phyloP scores from a whole-genome alignment of 2,113 vertebrate species.

The Paradisaea rubra region DNA sequence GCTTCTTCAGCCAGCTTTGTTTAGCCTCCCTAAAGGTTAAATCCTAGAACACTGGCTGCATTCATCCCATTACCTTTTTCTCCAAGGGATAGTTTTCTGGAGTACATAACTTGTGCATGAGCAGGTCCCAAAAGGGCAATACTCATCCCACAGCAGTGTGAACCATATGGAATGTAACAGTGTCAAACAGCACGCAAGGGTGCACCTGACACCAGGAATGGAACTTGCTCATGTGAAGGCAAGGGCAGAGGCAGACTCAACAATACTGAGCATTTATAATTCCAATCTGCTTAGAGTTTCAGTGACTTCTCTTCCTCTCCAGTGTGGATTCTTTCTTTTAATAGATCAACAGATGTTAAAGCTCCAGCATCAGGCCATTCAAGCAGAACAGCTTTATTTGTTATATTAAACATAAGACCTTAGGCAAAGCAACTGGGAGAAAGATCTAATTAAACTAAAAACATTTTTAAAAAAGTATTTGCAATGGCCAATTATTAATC shows the following conservation, averaged over 20 bases:
- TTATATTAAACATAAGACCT: not conserved
- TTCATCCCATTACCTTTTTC: not conserved
- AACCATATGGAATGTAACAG: not conserved
- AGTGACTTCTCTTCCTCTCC: not conserved
- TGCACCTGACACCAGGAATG: slow-evolving; percentile 7
- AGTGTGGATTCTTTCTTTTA: slow-evolving; percentile 1
- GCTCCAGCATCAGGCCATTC: not conserved
- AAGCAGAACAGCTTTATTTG: not conserved
- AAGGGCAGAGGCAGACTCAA: not conserved
- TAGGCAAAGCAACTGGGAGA: not conserved
- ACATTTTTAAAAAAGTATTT: not conserved
- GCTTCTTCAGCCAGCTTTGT: not conserved
- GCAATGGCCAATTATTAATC: not conserved
- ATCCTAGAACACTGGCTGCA: not conserved
- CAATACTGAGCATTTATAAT: slow-evolving; percentile 26
- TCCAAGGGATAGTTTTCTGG: not conserved
- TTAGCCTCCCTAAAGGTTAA: not conserved
- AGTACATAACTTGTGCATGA: slow-evolving; percentile 26
- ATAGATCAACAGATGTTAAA: slow-evolving; percentile 41
- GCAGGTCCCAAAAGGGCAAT: not conserved
- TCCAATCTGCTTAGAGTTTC: not conserved
- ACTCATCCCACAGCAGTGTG: not conserved
- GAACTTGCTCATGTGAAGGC: not conserved
- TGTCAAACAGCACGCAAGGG: not conserved
- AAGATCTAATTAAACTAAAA: not conserved